Base-by-base conservation (phyloP, 2,113 vertebrate species). In the Ondatra zibethicus region DNA sequence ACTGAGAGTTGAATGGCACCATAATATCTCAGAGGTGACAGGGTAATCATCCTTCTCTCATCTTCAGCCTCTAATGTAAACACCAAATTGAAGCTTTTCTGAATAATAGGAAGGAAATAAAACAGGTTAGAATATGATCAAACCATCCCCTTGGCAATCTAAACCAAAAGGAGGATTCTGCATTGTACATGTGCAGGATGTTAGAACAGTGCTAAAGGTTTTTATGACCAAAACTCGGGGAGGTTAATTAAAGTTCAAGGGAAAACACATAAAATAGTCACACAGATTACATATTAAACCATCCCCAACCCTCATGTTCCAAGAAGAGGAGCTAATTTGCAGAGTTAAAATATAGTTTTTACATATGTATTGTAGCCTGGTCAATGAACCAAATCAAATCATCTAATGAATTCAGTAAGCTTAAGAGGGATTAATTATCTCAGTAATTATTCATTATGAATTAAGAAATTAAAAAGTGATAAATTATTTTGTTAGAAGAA, bases 391-490 rank as follows among this genome's bases (percentile, higher is more conserved):
- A 93, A 75, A 78, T 72, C 16, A 95, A 98, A 97, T 92, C 63
- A 2, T 1, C 16, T 96, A 96, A 97, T 92, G 55, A 94, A 92
- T 92, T 95, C 31, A 94, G 66, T 0, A 66, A 68, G 58, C 77
- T 98, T 97, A 96, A 86, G 1, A 96, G 12, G 89, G 94, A 94
- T 88, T 96, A 97, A 96, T 72, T 97, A 88, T 16, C 47, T 82
- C 61, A 1, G 52, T 94, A 97, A 90, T 95, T 68, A 68, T 93
- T 97, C 47, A 94, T 96, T 85, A 94, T 4, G 42, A 97, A 93
- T 95, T 93, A 94, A 96, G 92, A 95, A 95, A 92, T 91, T 86
- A 82, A 96, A 97, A 58, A 3, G 72, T 81, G 92, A 96, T 92
- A 97, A 93, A 95, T 94, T 96, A 88, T 97, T 97, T 39, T 76